These are phyloP conservation scores for Catharus minimus DNA, from an alignment of 2,113 vertebrate genomes.

Conservation along the genomic window DNA sequence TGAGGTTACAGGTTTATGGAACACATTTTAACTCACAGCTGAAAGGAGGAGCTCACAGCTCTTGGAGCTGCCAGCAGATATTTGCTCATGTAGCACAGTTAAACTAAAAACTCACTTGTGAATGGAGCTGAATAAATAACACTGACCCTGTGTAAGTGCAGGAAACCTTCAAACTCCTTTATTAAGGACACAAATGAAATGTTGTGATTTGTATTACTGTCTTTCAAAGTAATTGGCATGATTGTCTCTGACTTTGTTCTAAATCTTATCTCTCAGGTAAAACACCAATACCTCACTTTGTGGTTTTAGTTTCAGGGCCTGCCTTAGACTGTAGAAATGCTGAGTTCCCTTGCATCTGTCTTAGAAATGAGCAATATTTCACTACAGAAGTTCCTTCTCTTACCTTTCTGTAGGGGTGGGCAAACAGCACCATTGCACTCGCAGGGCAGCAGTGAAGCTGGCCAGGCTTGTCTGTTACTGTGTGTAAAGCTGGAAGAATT, in stretches of 20 bases:
- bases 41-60: neutral
- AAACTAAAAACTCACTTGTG: neutral
- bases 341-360: neutral
- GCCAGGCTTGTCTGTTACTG: slow-evolving; percentile 14
- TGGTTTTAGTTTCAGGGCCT: slow-evolving; percentile 50
- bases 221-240: slow-evolving; percentile 36
- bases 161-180: slow-evolving; percentile 4
- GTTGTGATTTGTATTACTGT: neutral
- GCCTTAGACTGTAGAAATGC: slow-evolving; percentile 22
- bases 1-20: slow-evolving; percentile 20
- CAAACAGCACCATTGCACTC: neutral
- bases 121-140: neutral
- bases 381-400: slow-evolving; percentile 10
- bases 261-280: slow-evolving; percentile 23
- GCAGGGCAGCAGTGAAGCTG: slow-evolving; percentile 31
- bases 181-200: neutral
- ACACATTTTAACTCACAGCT: neutral
- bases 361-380: neutral
- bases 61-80: neutral
- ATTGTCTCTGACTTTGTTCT: slow-evolving; percentile 17
- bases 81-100: neutral
- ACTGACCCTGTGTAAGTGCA: slow-evolving; percentile 22
- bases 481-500: neutral
- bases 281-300: neutral
- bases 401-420: slow-evolving; percentile 45